Evolutionary conservation across 2,797 vertebrate species (phyloP), one percentile per base, ranked within the genome.

Genomic region (Linurgus olivaceus): DNA sequence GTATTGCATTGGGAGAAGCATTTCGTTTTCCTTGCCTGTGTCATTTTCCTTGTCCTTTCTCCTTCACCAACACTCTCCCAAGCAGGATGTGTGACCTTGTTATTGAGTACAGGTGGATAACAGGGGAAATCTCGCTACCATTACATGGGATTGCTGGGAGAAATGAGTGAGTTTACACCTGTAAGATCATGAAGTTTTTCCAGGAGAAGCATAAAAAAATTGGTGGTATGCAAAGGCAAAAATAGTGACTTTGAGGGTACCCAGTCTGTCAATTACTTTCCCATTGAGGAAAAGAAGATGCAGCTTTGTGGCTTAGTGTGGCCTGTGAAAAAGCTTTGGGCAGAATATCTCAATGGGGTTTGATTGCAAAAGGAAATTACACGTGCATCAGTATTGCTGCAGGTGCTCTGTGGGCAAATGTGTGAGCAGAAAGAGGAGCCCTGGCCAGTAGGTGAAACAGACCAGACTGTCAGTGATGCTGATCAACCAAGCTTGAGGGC

Each of bases 231-330:
- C 40, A 79, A 59, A 19, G 31, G 23, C 10, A 65, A 35, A 57
- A 76, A 57, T 13, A 29, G 31, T 51, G 4, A 48, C 23, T 73
- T 65, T 21, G n/a, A 40, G 17, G 28, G 20, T 13, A 48, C 9
- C 14, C 0, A 1, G 2, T 55, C 25, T 79, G 13, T 58, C 1
- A 0, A 42, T 81, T 25, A 5, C 38, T 73, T 94, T 79, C 12
- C 63, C 2, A 2, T 5, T 52, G 31, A 82, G 55, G 37, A 75
- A 65, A 77, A 80, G 18, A 55, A 50, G 16, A 33, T 77, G 50
- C 26, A 48, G 7, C 16, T 37, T n/a, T 57, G 13, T 17, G 7
- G 9, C 17, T 55, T 73, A 54, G 63, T 48, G 25, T 40, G 5
- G 33, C 28, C 55, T 33, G 29, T 42, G 13, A 51, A 48, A 94